Evolutionary conservation across 2,113 vertebrate species (phyloP).

Genomic region (Bambusicola thoracicus): DNA sequence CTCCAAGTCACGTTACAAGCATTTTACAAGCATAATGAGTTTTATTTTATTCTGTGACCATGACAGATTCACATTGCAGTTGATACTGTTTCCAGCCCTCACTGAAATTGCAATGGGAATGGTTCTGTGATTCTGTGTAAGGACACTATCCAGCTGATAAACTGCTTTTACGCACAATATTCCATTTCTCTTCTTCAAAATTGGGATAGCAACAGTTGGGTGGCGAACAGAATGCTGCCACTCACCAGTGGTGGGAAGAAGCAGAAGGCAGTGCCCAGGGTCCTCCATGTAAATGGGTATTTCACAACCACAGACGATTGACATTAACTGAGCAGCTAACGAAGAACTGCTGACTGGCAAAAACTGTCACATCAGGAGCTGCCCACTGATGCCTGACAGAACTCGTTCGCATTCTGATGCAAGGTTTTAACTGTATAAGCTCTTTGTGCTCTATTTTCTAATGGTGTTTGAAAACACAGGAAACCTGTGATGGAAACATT

Average conservation of each 20-base stretch:
- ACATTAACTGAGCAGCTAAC: neutral
- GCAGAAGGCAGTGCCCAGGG: neutral
- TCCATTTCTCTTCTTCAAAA: neutral
- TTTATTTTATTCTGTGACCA: neutral
- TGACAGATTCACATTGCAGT: neutral
- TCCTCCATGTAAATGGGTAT: neutral
- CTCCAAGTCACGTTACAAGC: neutral
- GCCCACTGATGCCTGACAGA: conserved; percentile 39
- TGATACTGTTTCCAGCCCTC: neutral
- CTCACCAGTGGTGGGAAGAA: neutral
- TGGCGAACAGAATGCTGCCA: fast-evolving
- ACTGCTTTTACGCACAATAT: fast-evolving
- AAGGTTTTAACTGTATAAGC: neutral
- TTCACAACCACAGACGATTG: neutral
- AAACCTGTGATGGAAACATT: neutral
- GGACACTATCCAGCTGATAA: neutral
- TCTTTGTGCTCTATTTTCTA: neutral
- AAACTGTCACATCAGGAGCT: conserved; percentile 32
- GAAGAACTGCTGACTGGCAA: conserved; percentile 50
- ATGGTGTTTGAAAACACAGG: neutral
- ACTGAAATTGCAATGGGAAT: neutral
- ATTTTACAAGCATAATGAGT: neutral
- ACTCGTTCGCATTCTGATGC: conserved; percentile 12
- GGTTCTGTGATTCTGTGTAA: fast-evolving
- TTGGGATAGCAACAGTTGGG: neutral